Base-by-base conservation (phyloP, 2,113 vertebrate species). In the Penelope pileata region DNA sequence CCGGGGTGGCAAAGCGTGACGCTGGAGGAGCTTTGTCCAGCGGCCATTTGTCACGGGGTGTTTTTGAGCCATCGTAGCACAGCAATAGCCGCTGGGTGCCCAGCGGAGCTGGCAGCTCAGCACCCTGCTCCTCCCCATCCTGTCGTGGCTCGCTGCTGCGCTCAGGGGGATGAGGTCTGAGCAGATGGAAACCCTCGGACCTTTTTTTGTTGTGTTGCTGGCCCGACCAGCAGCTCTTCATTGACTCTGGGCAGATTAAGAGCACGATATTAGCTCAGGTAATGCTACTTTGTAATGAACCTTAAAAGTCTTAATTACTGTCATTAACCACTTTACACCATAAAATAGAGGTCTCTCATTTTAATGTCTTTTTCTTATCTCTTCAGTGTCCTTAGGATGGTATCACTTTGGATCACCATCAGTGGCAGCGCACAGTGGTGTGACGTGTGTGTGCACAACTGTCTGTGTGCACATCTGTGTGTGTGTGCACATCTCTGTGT, bases 111-210 rank as follows among this genome's bases (percentile, higher is more conserved):
- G 88, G 81, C 80, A 88, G 73, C 60, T 67, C 24, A 84, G 47
- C 77, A 81, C 43, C 29, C 80, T 78, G 80, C 15, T 23, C 70
- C 27, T 30, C 54, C 34, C 51, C 43, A 68, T 60, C 93, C 81
- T 94, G 90, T 43, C 75, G 94, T 47, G 90, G 82, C 48, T 75
- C 34, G 8, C 21, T 21, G 73, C 88, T 75, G 64, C 16, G 7
- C 12, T 3, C 21, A 10, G 22, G 76, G 67, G 78, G 64, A 81
- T 10, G 47, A 27, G 69, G 62, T 76, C 51, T 7, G 48, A 86
- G 89, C 95, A 95, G 94, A 93, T 91, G 91, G 96, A 34, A 68
- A 83, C 56, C 29, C 1, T 40, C 2, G 7, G 64, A 81, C 34
- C 38, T 24, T 29, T 59, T n/a, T 7, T 70, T 32, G n/a, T 83